Conservation (phyloP, 2,797 vertebrate species). For the Ataeniobius toweri region DNA sequence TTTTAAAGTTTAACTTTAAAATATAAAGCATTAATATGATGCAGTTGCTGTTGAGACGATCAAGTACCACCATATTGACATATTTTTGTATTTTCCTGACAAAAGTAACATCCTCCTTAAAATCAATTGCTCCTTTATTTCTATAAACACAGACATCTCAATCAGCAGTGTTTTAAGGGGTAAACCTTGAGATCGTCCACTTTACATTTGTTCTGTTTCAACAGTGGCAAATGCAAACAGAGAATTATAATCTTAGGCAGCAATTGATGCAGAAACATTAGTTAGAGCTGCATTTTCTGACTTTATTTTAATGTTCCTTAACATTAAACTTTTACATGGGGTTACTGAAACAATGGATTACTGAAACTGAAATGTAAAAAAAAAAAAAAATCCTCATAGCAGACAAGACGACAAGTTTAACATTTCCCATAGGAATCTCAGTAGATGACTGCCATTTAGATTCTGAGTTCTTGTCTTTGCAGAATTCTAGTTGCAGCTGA, state of each 20-base stretch:
- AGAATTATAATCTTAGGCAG: slow-evolving; percentile 22
- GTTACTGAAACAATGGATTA: background rate
- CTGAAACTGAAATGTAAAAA: background rate
- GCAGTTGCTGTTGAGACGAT: background rate
- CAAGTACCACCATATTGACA: background rate
- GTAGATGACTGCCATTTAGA: slow-evolving; percentile 7
- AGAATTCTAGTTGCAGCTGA: slow-evolving; percentile 40
- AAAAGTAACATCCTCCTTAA: slow-evolving; percentile 51
- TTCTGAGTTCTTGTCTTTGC: slow-evolving; percentile 18
- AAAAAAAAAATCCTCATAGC: slow-evolving; percentile 25
- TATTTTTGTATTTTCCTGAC: slow-evolving; percentile 48
- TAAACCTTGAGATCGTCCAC: slow-evolving; percentile 43
- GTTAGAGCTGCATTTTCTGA: slow-evolving; percentile 22
- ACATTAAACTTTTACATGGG: slow-evolving; percentile 16
- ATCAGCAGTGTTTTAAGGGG: slow-evolving; percentile 29
- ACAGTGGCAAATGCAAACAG: slow-evolving; percentile 41
- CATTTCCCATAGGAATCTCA: background rate
- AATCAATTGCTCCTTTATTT: slow-evolving; percentile 37
- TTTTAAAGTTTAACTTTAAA: background rate
- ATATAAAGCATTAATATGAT: background rate
- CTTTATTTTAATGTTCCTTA: slow-evolving; percentile 42
- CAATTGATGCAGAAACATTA: slow-evolving; percentile 37
- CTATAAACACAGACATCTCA: slow-evolving; percentile 19
- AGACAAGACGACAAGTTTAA: slow-evolving; percentile 31
- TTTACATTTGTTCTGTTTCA: slow-evolving; percentile 59